Evolutionary conservation across 2,113 vertebrate species (phyloP).

Genomic region (Ahaetulla prasina): DNA sequence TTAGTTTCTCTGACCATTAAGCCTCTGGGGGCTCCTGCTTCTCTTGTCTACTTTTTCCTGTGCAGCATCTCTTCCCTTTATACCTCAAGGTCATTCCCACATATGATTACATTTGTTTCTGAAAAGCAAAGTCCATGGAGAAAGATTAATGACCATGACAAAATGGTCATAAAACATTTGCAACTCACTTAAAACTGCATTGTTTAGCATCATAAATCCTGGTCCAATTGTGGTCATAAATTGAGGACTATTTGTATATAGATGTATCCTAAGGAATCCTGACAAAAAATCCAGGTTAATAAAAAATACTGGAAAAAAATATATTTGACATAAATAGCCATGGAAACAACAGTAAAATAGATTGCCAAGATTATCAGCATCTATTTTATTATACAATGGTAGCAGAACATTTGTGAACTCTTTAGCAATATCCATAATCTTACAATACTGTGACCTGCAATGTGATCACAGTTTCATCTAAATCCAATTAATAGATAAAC

Average conservation of each 20-base stretch:
- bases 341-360: constrained; percentile 27
- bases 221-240: too few species aligned
- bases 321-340: not conserved
- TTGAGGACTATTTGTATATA: too few species aligned
- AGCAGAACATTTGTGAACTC: constrained; percentile 34
- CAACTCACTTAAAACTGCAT: too few species aligned
- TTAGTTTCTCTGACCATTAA: not conserved
- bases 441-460: not conserved
- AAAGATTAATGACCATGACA: too few species aligned
- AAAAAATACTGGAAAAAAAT: constrained; percentile 7
- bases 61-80: not conserved
- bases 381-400: constrained; percentile 58
- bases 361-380: constrained; percentile 5
- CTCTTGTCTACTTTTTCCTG: not conserved
- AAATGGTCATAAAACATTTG: too few species aligned
- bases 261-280: not conserved
- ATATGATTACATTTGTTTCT: too few species aligned
- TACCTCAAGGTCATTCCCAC: too few species aligned
- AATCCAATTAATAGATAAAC: not conserved
- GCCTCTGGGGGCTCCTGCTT: not conserved
- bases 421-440: not conserved
- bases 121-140: too few species aligned
- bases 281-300: not conserved
- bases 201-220: too few species aligned
- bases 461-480: not conserved